Conservation (phyloP, 2,113 vertebrate species). For the Excalfactoria chinensis region DNA sequence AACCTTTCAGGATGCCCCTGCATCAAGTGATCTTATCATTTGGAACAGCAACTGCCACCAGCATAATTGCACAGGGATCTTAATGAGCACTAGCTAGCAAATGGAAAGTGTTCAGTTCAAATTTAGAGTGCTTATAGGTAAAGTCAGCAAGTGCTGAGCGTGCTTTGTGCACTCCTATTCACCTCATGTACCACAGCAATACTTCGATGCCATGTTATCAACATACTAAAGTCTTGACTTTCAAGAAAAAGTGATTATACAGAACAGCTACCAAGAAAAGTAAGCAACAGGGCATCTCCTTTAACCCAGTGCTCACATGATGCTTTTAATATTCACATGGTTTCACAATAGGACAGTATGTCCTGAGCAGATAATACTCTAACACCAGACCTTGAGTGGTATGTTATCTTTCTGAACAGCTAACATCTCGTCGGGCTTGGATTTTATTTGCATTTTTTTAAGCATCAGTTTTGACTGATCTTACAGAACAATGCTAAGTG, state of each 20-base stretch:
- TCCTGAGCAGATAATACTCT: conserved; percentile 22
- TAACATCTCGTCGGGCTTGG: neutral
- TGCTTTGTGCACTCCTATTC: neutral
- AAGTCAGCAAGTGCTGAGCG: neutral
- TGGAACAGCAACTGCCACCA: neutral
- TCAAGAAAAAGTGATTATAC: neutral
- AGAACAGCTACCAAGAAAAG: neutral
- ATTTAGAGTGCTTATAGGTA: neutral
- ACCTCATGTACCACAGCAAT: neutral
- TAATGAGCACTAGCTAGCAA: neutral
- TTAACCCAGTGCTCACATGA: neutral
- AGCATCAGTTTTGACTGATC: neutral
- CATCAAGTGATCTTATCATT: neutral
- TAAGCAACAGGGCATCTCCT: neutral
- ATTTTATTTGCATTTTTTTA: neutral
- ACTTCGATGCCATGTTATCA: neutral
- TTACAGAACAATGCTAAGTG: neutral
- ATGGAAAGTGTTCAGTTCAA: neutral
- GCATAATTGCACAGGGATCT: neutral
- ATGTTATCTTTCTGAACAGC: neutral
- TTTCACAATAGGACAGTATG: conserved; percentile 37
- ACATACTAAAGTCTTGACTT: neutral
- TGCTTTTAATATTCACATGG: conserved; percentile 18
- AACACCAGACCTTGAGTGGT: conserved; percentile 19
- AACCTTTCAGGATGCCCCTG: neutral